Percentiles rank a stretch among this genome's conserved stretches.
Evolutionary conservation across 2,113 vertebrate genomes (phyloP).

Genomic region (Pyxicephalus adspersus): DNA sequence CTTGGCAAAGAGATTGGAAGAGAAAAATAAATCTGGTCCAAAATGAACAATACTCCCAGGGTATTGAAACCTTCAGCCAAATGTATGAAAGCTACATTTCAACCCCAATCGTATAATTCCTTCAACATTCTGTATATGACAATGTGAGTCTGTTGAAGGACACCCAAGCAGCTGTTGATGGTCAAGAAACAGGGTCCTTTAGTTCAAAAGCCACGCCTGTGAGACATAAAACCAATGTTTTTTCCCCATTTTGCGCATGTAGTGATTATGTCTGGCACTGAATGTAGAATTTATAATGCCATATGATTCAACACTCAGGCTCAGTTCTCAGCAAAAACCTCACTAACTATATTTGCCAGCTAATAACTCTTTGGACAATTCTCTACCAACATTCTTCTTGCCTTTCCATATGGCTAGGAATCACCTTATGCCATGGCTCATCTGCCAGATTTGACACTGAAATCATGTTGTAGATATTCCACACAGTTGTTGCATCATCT

Average conservation of each 20-base stretch:
- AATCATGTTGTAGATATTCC: constrained; percentile 36
- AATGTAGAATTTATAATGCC: constrained; percentile 7
- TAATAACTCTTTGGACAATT: constrained; percentile 21
- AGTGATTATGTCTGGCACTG: constrained; percentile 14
- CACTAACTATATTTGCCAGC: constrained; percentile 20
- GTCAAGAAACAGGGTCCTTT: not conserved
- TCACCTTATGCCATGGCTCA: constrained; percentile 1
- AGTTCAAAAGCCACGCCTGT: not conserved
- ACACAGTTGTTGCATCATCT: not conserved
- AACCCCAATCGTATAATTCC: not conserved
- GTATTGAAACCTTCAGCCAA: not conserved
- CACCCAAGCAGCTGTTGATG: not conserved
- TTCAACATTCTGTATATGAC: not conserved
- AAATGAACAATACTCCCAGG: constrained; percentile 19
- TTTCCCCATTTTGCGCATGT: not conserved
- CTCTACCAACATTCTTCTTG: constrained; percentile 33
- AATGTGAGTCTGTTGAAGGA: not conserved
- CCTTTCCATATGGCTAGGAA: constrained; percentile 37
- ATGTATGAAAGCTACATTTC: not conserved
- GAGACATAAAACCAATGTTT: constrained; percentile 14
- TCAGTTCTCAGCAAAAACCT: constrained; percentile 25
- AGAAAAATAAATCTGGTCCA: constrained; percentile 35
- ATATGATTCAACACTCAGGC: constrained; percentile 48
- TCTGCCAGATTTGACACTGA: constrained; percentile 45
- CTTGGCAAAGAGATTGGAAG: constrained; percentile 42